Evolutionary conservation across 1,140 invertebrate genomes (phyloP), one percentile per base, ranked within the genome.

Genomic region (Drosophila ohnishii): DNA sequence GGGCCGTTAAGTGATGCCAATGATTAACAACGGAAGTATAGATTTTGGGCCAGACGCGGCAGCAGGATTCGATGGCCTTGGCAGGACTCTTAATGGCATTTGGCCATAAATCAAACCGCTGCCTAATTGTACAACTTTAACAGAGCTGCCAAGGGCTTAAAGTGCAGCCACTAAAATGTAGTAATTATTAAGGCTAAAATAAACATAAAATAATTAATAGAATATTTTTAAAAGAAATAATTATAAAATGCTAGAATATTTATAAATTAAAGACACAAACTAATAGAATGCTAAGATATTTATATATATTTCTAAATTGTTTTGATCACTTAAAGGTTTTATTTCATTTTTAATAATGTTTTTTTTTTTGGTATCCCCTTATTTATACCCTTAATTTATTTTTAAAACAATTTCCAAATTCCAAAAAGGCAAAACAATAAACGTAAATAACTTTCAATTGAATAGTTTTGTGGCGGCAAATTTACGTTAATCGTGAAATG

Each of bases 21-120:
- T 91, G 90, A 90, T 91, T 91, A 90, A 90, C 77, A 89, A 90
- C 88, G 88, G 88, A 90, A 88, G 89, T 90, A 90, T 90, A 88
- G 88, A 90, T 90, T 90, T 90, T 85, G 75, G 71, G 71, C 80
- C 40, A 45, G 62, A 63, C 40, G 45, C 39, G 13, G 57, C 28
- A 3, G 5, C 4, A 14, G 19, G n/a, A 8, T 4, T 87, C 82
- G 74, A 87, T 84, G 84, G 72, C 64, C 75, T 77, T 63, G 67
- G 59, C 51, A 56, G 64, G 35, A 48, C 60, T 50, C 69, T 59
- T 90, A 90, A 90, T 90, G 88, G 88, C 76, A 85, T 90, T 90
- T 71, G 75, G 44, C 60, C 70, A 90, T 90, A 90, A 90, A 90
- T 90, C 88, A 90, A 82, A 63, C 42, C 30, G 40, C 32, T 44